Evolutionary conservation across 2,797 vertebrate species (phyloP).

Genomic region (Pelodytes ibericus): DNA sequence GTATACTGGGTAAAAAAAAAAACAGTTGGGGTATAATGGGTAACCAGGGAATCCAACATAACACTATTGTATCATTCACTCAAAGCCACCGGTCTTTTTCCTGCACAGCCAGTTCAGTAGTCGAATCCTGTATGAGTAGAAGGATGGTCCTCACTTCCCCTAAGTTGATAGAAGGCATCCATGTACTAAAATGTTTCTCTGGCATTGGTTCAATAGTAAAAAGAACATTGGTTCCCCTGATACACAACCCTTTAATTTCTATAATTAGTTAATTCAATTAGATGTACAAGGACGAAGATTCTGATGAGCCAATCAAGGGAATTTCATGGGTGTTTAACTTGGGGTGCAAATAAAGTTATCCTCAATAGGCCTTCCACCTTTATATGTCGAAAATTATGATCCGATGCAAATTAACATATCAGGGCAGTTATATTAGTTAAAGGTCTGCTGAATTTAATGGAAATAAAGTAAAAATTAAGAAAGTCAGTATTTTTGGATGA

Average conservation of each 20-base stretch:
- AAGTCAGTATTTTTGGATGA: slow-evolving; percentile 15
- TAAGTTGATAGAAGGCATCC: not conserved
- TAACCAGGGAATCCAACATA: no score
- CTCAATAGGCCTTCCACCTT: not conserved
- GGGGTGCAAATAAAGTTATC: not conserved
- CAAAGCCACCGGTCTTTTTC: no score
- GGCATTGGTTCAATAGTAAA: not conserved
- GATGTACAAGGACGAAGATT: not conserved
- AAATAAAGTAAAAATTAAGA: not conserved
- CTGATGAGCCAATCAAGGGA: not conserved
- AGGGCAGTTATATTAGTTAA: not conserved
- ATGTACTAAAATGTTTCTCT: not conserved
- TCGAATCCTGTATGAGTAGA: no score
- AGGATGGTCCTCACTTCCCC: no score
- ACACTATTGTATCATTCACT: no score
- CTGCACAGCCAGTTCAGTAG: no score
- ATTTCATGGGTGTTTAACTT: not conserved
- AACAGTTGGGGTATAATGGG: no score
- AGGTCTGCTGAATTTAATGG: not conserved
- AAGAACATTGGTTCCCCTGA: not conserved
- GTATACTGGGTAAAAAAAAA: no score
- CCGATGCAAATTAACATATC: not conserved
- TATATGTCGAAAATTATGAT: not conserved
- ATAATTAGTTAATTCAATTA: not conserved
- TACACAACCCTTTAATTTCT: not conserved